A percentile compares a stretch with the other conserved stretches of the same genome.
These are phyloP conservation scores for Ictalurus furcatus DNA, from an alignment of 2,113 vertebrate genomes.

Conservation along the genomic window DNA sequence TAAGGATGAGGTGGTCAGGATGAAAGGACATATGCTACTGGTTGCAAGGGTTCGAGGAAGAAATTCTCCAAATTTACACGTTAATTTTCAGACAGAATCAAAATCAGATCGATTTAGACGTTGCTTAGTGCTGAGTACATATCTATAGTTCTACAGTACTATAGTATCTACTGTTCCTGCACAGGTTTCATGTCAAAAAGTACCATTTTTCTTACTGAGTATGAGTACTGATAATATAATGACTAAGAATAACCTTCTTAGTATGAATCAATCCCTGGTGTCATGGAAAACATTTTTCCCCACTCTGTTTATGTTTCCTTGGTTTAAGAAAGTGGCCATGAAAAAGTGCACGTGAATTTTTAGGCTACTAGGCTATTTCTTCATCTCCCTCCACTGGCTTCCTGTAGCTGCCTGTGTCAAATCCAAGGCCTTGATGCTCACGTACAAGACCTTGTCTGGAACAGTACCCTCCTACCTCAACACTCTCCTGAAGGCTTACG, in stretches of 20 bases:
- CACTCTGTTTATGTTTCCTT: neutral
- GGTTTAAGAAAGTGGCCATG: neutral
- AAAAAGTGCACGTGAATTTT: neutral
- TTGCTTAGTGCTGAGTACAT: neutral
- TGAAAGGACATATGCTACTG: conserved; percentile 21
- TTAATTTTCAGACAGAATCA: neutral
- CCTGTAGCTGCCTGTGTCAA: no score
- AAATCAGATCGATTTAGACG: neutral
- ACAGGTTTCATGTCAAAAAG: neutral
- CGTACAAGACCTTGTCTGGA: no score
- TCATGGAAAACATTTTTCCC: neutral
- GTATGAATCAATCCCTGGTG: neutral
- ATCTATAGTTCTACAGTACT: neutral
- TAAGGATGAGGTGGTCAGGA: neutral
- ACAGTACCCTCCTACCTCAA: no score
- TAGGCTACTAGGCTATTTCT: neutral
- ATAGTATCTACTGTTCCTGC: neutral
- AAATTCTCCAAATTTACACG: conserved; percentile 7
- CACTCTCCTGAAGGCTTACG: no score
- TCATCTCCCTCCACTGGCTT: no score
- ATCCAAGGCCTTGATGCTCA: no score
- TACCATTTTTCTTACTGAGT: no score
- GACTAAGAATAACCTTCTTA: no score
- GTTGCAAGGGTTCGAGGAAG: conserved; percentile 16
- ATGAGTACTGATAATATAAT: no score